Percentiles rank a stretch among this genome's conserved stretches.
Evolutionary conservation across 2,797 vertebrate genomes (phyloP).

Genomic region (Nasua narica): DNA sequence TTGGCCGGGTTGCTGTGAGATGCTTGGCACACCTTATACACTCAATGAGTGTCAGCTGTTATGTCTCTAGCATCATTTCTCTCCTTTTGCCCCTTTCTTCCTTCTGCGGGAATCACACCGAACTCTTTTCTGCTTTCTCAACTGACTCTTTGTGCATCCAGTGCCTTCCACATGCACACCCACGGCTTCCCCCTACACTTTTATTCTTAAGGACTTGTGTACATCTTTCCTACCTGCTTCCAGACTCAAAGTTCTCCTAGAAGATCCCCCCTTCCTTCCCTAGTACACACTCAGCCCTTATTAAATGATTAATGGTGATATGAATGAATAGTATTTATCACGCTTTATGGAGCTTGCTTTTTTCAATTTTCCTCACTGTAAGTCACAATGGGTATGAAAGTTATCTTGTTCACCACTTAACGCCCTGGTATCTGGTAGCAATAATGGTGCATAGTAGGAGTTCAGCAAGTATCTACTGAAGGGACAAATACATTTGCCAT

Average conservation of each 20-base stretch:
- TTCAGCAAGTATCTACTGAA: neutral
- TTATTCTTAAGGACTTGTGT: neutral
- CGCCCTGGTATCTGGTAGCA: neutral
- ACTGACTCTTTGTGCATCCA: accelerated
- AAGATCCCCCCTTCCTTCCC: neutral
- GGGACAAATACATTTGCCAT: neutral
- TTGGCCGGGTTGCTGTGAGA: neutral
- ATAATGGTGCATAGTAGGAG: neutral
- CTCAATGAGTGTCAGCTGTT: neutral
- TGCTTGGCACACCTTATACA: neutral
- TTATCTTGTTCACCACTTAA: neutral
- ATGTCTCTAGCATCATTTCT: neutral
- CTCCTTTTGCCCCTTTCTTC: neutral
- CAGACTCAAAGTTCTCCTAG: neutral
- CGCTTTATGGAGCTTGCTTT: neutral
- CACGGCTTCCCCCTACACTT: neutral
- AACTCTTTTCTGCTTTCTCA: neutral
- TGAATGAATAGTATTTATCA: neutral
- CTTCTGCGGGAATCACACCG: accelerated
- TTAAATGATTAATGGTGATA: neutral
- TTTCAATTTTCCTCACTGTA: neutral
- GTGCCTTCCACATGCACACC: neutral
- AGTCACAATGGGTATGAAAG: neutral
- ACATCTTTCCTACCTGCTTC: neutral
- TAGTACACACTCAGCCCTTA: neutral